A percentile compares a stretch with the other conserved stretches of the same genome.
Conservation (phyloP, 2,113 vertebrate species). For the Clupea harengus region DNA sequence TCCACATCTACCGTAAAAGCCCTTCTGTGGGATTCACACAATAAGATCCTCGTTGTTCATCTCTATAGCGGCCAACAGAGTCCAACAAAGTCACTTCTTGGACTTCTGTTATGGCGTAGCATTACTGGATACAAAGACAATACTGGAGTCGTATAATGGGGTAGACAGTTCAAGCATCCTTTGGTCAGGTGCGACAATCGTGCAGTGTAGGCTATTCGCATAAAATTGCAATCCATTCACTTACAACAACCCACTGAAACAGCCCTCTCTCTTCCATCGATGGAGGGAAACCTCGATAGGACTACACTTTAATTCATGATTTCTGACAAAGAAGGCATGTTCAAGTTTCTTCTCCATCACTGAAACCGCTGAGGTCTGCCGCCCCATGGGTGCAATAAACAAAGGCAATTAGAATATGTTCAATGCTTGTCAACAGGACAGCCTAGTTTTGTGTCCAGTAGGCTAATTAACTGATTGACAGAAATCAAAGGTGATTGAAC, state of each 20-base stretch:
- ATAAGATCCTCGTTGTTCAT: neutral
- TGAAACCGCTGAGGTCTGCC: neutral
- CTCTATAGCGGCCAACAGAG: neutral
- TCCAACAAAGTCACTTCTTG: neutral
- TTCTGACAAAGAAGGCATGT: neutral
- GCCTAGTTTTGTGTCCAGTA: neutral
- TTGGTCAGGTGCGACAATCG: slow-evolving; percentile 6
- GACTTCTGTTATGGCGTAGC: neutral
- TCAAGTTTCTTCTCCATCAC: slow-evolving; percentile 12
- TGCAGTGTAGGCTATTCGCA: neutral
- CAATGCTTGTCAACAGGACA: neutral
- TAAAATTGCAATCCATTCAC: slow-evolving; percentile 1
- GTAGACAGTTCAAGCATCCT: neutral
- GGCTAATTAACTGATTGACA: neutral
- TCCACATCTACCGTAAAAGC: neutral
- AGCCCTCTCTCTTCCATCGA: neutral
- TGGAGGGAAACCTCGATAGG: neutral
- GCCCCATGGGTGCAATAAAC: slow-evolving; percentile 20
- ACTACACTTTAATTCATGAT: slow-evolving; percentile 25
- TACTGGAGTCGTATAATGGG: neutral
- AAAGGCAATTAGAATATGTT: slow-evolving; percentile 21
- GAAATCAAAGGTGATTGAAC: neutral
- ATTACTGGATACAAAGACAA: neutral
- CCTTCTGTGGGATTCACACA: neutral
- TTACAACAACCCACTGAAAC: neutral